These are phyloP conservation scores for Lycophotia porphyrea DNA, from an alignment of 2,888 invertebrate genomes.

Conservation along the genomic window DNA sequence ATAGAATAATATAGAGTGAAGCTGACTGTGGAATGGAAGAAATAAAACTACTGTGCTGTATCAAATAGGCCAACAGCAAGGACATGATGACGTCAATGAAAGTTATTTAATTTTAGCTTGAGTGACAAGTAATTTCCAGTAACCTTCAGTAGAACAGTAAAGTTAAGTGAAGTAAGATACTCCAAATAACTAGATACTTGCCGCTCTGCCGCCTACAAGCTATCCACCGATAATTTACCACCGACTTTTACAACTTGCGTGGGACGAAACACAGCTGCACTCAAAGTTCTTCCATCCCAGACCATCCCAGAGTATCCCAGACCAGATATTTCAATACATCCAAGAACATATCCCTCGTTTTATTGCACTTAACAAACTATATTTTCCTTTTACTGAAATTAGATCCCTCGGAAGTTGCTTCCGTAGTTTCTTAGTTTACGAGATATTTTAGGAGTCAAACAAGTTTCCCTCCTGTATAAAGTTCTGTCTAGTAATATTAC, in stretches of 20 bases:
- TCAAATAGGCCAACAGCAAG: neutral
- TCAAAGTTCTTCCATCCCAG: conserved; percentile 25
- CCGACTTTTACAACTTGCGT: conserved; percentile 45
- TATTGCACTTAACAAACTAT: conserved; percentile 62
- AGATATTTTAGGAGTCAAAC: conserved; percentile 68
- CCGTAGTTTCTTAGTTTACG: conserved; percentile 62
- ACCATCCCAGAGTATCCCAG: conserved; percentile 11
- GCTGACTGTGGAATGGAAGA: neutral
- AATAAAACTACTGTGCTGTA: neutral
- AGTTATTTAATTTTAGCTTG: neutral
- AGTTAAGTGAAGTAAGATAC: neutral
- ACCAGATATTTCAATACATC: conserved; percentile 57
- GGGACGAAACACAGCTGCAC: conserved; percentile 52
- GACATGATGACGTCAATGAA: neutral
- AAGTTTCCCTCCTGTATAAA: conserved; percentile 67
- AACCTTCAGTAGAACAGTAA: neutral
- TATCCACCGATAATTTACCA: conserved; percentile 27
- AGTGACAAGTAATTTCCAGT: conserved; percentile 1
- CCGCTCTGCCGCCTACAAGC: conserved; percentile 2
- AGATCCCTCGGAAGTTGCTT: conserved; percentile 57
- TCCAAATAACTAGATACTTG: neutral
- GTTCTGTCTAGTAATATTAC: conserved; percentile 68
- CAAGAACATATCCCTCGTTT: conserved; percentile 47
- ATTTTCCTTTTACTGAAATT: conserved; percentile 67
- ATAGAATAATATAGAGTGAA: too few species aligned